A percentile compares a stretch with the other conserved stretches of the same genome.
Evolutionary conservation across 1,140 invertebrate genomes (phyloP).

Genomic region (Whitmania pigra): DNA sequence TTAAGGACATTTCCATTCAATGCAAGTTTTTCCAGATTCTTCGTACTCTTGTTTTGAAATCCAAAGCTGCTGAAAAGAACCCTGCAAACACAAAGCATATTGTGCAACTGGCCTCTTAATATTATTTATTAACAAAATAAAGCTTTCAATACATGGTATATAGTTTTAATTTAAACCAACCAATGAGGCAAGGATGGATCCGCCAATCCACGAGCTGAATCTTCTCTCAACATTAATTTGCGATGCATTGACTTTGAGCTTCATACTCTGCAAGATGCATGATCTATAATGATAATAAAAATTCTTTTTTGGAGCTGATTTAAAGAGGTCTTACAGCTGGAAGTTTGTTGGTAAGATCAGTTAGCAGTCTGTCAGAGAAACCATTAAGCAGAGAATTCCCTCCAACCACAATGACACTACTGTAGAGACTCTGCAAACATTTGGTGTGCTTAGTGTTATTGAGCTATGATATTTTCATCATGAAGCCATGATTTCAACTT

Average conservation of each 20-base stretch:
- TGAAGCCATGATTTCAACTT: slow-evolving; percentile 26
- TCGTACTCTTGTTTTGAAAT: slow-evolving; percentile 92
- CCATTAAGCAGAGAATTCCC: slow-evolving; percentile 74
- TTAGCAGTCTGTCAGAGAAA: slow-evolving; percentile 70
- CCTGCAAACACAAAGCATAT: slow-evolving; percentile 39
- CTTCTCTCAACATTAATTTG: slow-evolving; percentile 64
- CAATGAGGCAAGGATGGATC: slow-evolving; percentile 83
- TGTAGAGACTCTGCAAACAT: slow-evolving; percentile 54
- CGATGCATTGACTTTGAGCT: slow-evolving; percentile 62
- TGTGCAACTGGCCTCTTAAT: background rate
- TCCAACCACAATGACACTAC: slow-evolving; percentile 75
- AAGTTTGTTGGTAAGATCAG: slow-evolving; percentile 72
- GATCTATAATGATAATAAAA: background rate
- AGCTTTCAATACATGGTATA: background rate
- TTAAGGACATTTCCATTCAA: slow-evolving; percentile 82
- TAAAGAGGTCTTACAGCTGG: slow-evolving; percentile 51
- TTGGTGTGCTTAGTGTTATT: background rate
- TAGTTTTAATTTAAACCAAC: slow-evolving; percentile 29
- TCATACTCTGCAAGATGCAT: slow-evolving; percentile 51
- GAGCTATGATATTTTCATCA: background rate
- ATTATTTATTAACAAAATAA: background rate
- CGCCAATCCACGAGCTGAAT: slow-evolving; percentile 90
- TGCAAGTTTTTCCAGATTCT: slow-evolving; percentile 75
- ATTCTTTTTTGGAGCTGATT: background rate
- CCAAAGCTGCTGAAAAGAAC: slow-evolving; percentile 96